phyloP scores from a whole-genome alignment of 2,888 invertebrate genomes.

The Sarcophaga caerulescens region DNA sequence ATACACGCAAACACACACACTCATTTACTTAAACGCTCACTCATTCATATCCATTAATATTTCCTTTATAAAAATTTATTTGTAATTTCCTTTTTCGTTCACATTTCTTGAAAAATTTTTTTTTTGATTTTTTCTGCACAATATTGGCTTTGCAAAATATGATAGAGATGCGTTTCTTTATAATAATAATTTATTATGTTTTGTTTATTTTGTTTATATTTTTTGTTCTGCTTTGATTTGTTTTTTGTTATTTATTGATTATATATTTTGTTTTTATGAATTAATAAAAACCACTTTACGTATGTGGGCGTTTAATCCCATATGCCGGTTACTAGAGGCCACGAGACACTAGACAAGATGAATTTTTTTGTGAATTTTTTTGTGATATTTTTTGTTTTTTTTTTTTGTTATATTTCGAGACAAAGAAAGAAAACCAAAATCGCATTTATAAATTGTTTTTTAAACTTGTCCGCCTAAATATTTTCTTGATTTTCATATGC shows the following conservation, averaged over 20 bases:
- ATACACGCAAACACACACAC: neutral
- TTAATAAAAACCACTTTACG: constrained; percentile 44
- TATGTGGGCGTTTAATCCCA: constrained; percentile 51
- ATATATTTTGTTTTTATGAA: constrained; percentile 10
- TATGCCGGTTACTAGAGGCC: constrained; percentile 61
- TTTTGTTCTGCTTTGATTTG: constrained; percentile 24
- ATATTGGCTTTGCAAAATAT: neutral
- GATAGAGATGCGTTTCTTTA: neutral
- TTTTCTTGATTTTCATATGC: constrained; percentile 5
- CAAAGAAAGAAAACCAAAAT: constrained; percentile 10
- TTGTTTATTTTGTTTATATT: neutral
- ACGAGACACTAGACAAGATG: constrained; percentile 45
- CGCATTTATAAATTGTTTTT: constrained; percentile 11
- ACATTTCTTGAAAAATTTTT: neutral
- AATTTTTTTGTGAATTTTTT: too few species aligned
- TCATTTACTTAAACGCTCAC: neutral
- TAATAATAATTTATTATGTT: neutral
- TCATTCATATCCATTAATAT: neutral
- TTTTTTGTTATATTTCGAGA: constrained; percentile 26
- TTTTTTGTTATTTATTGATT: constrained; percentile 8
- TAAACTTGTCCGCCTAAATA: constrained; percentile 64
- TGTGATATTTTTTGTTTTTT: constrained; percentile 22
- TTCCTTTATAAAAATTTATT: neutral
- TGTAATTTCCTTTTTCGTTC: neutral
- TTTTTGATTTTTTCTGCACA: constrained; percentile 20